A percentile compares a stretch with the other conserved stretches of the same genome.
These are phyloP conservation scores for Chauna torquata DNA, from an alignment of 2,113 vertebrate species.

Conservation along the genomic window DNA sequence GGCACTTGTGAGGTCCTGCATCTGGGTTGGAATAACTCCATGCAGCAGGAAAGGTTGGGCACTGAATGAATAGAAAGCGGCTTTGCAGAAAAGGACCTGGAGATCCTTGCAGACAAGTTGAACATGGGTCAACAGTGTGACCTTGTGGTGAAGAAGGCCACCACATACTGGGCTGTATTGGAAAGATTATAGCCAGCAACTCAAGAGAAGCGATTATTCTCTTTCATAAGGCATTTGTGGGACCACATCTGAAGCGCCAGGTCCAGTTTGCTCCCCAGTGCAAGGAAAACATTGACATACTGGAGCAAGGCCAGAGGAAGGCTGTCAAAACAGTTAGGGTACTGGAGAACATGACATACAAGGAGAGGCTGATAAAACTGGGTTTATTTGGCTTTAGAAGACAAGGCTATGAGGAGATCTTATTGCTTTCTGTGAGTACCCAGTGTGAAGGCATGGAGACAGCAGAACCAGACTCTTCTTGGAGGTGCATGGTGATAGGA, in stretches of 20 bases:
- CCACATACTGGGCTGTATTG: neutral
- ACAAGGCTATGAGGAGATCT: neutral
- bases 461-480: neutral
- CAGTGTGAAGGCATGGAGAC: neutral
- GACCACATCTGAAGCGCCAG: neutral
- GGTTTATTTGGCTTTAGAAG: neutral
- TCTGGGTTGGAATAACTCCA: neutral
- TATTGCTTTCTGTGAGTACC: neutral
- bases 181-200: neutral
- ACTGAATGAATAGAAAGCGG: neutral
- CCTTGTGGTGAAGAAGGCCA: slow-evolving; percentile 12
- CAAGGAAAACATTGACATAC: slow-evolving; percentile 17
- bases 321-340: slow-evolving; percentile 29
- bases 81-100: neutral
- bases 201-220: neutral
- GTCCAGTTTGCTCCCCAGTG: slow-evolving; percentile 6
- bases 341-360: neutral
- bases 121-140: slow-evolving; percentile 22
- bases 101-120: neutral
- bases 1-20: neutral
- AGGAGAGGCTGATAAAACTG: slow-evolving; percentile 25
- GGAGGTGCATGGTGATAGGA: neutral
- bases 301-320: slow-evolving; percentile 44
- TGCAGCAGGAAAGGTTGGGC: neutral
- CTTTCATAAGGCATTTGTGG: neutral